Base-by-base conservation (phyloP, 2,113 vertebrate species). In the Siniperca chuatsi region DNA sequence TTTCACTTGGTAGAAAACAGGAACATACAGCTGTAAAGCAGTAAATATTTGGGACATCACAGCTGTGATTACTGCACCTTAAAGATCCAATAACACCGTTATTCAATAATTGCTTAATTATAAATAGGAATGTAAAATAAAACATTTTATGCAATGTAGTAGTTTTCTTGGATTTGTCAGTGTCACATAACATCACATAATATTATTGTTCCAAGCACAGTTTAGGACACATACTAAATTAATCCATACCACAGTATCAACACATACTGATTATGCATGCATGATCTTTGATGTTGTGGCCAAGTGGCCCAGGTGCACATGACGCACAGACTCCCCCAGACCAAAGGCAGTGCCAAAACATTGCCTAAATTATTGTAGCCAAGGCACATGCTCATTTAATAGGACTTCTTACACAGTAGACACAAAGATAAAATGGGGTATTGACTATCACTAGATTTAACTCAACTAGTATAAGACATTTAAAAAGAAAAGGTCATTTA, bases 251-350 rank as follows among this genome's bases (percentile, higher is more conserved):
- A 42, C 57, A 54, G 79, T 58, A 71, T 60, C 61, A 67, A 15
- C 18, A 76, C 21, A 64, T 66, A 50, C 80, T 78, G 61, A 68
- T 78, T 82, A 89, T 83, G 74, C 77, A 87, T 79, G 81, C 83
- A 42, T 77, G 52, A 64, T 71, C 82, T 88, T 87, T 88, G 83
- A 88, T 83, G 76, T 78, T 69, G 71, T 61, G 21, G 71, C 81
- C 81, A 84, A 82, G 42, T 67, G 40, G 57, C 40, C 75, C 78
- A 89, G 78, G 78, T 82, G 78, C 29, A 6, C 55, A 55, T 48
- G 55, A 79, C 25, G 4, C 52, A 75, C 72, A 66, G 65, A 89
- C 46, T 0, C 69, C 50, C 50, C 33, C 18, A 82, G 72, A 62
- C 62, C 42, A 61, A 87, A 67, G 35, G 12, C 40, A 58, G 69